A percentile compares a stretch with the other conserved stretches of the same genome.
Conservation (phyloP, 2,888 invertebrate species). For the Villa cingulata region DNA sequence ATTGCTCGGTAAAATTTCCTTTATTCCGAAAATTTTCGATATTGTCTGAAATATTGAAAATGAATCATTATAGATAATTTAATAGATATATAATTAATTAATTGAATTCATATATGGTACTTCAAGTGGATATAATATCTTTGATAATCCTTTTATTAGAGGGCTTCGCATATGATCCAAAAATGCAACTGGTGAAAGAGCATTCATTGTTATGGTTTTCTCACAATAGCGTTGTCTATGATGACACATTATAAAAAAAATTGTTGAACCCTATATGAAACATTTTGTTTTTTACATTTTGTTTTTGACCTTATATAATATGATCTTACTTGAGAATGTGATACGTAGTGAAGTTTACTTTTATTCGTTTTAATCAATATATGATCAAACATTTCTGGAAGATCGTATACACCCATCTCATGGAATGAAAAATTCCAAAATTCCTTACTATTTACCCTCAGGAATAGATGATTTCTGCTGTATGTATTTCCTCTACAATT, state of each 20-base stretch:
- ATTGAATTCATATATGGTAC: constrained; percentile 1
- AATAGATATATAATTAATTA: not conserved
- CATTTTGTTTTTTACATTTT: no score
- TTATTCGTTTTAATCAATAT: constrained; percentile 44
- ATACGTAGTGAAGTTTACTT: constrained; percentile 55
- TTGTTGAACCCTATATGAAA: constrained; percentile 35
- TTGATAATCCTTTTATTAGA: constrained; percentile 2
- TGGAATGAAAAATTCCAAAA: constrained; percentile 57
- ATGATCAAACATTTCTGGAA: constrained; percentile 70
- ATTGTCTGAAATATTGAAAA: not conserved
- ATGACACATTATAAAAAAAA: constrained; percentile 26
- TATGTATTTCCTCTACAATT: constrained; percentile 53
- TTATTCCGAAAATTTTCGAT: constrained; percentile 6
- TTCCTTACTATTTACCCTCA: constrained; percentile 35
- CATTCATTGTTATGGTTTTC: constrained; percentile 28
- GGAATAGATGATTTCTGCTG: constrained; percentile 37
- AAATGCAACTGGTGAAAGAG: constrained; percentile 29
- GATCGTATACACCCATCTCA: constrained; percentile 58
- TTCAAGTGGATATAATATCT: constrained; percentile 3
- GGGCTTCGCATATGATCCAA: constrained; percentile 19
- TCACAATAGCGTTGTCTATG: constrained; percentile 29
- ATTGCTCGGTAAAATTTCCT: constrained; percentile 46
- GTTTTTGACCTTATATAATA: not conserved
- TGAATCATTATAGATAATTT: no score
- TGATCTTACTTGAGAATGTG: constrained; percentile 49